phyloP scores from a whole-genome alignment of 2,888 invertebrate genomes.

The Liopterus haemorrhoidalis region DNA sequence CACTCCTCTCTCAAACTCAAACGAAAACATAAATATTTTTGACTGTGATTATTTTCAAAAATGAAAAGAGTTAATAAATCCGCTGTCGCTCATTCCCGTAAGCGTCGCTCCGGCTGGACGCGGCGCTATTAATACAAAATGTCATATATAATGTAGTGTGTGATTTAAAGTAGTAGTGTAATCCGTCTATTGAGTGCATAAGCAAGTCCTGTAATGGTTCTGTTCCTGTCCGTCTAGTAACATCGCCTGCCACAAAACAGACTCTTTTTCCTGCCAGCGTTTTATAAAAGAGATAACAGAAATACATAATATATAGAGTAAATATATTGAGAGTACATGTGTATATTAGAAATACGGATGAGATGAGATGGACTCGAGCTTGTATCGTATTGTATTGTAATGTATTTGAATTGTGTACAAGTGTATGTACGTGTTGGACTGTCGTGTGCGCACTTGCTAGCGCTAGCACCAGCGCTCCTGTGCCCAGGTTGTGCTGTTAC shows the following conservation, averaged over 20 bases:
- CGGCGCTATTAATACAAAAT: too few relatives aligned
- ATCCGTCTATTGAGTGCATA: too few relatives aligned
- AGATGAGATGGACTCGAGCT: not conserved
- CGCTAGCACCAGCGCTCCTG: slow-evolving; percentile 1
- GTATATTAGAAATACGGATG: not conserved
- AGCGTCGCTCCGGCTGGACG: too few relatives aligned
- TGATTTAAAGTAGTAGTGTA: too few relatives aligned
- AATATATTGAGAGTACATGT: not conserved
- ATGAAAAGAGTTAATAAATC: slow-evolving; percentile 17
- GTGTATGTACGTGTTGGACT: slow-evolving; percentile 1
- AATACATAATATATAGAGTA: slow-evolving; percentile 11
- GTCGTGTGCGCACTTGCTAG: not conserved
- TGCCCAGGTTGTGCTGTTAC: slow-evolving; percentile 13
- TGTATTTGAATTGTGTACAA: not conserved
- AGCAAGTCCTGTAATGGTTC: slow-evolving; percentile 13
- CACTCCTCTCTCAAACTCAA: too few relatives aligned
- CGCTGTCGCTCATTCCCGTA: slow-evolving; percentile 26
- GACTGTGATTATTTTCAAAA: slow-evolving; percentile 25
- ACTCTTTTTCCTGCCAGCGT: slow-evolving; percentile 22
- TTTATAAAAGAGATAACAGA: slow-evolving; percentile 1
- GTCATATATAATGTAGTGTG: too few relatives aligned
- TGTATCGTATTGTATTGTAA: not conserved
- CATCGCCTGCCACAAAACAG: slow-evolving; percentile 21
- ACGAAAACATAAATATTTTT: slow-evolving; percentile 19
- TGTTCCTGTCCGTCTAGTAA: slow-evolving; percentile 18